A percentile compares a stretch with the other conserved stretches of the same genome.
Evolutionary conservation across 37 sponge, comb jelly and placozoan species (phyloP).

Genomic region (Mnemiopsis leidyi): DNA sequence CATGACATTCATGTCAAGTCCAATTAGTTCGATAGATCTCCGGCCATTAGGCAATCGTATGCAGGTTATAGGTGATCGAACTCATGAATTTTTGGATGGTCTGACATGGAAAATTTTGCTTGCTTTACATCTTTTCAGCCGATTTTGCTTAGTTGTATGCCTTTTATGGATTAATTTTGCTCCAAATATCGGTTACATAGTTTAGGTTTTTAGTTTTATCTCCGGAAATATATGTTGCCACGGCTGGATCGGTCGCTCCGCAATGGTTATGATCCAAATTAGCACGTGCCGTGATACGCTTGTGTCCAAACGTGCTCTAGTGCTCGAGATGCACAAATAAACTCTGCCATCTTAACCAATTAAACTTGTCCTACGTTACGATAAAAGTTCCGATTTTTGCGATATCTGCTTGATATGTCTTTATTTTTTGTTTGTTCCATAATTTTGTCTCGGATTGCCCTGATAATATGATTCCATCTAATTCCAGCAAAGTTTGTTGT

Average conservation of each 20-base stretch:
- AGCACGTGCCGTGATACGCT: neutral
- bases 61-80: neutral
- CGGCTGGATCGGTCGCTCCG: no score
- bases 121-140: no score
- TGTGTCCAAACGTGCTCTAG: neutral
- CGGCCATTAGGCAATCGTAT: neutral
- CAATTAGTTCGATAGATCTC: slow-evolving; percentile 13
- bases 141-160: no score
- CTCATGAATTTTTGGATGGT: no score
- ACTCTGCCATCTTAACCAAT: neutral
- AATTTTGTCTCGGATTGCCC: neutral
- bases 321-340: neutral
- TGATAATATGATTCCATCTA: neutral
- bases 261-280: neutral
- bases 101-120: no score
- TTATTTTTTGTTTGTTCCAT: neutral
- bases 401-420: slow-evolving; percentile 27
- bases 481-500: neutral
- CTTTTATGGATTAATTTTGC: no score
- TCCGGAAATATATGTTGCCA: no score
- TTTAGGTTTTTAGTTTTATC: no score
- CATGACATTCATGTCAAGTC: slow-evolving; percentile 28
- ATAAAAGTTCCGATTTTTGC: slow-evolving; percentile 31
- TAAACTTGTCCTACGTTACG: neutral
- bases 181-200: no score